Evolutionary conservation across 2,888 invertebrate species (phyloP).

Genomic region (Cephus rjabovi): DNA sequence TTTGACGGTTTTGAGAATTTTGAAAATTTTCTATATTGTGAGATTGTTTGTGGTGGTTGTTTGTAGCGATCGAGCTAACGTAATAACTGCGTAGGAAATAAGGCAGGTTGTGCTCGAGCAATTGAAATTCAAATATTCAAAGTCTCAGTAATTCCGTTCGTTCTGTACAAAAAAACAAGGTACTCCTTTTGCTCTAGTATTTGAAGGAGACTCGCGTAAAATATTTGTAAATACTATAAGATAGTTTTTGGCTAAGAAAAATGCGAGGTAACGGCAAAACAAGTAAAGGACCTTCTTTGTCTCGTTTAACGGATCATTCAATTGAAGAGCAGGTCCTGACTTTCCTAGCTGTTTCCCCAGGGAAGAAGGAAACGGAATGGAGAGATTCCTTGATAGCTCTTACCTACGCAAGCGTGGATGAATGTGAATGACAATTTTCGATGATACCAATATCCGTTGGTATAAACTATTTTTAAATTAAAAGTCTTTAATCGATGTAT

Average conservation of each 20-base stretch:
- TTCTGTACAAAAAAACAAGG: background rate
- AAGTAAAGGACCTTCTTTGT: background rate
- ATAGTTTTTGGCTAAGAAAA: background rate
- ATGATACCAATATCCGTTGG: background rate
- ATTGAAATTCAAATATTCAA: background rate
- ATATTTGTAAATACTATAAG: background rate
- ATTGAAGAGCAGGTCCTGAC: background rate
- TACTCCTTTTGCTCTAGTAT: background rate
- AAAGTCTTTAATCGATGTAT: constrained; percentile 1
- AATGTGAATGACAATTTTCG: background rate
- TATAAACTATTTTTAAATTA: background rate
- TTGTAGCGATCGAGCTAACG: background rate
- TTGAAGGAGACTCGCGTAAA: background rate
- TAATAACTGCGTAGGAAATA: background rate
- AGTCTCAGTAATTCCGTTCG: background rate
- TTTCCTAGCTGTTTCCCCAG: background rate
- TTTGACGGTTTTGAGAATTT: constrained; percentile 1
- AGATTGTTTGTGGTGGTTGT: background rate
- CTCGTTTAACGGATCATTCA: too few species aligned
- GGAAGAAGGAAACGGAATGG: background rate
- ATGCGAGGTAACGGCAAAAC: background rate
- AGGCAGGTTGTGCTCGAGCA: background rate
- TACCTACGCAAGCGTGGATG: background rate
- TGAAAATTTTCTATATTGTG: background rate
- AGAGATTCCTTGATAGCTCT: background rate